Evolutionary conservation across 2,113 vertebrate species (phyloP), one percentile per base, ranked within the genome.

Genomic region (Plotosus lineatus): DNA sequence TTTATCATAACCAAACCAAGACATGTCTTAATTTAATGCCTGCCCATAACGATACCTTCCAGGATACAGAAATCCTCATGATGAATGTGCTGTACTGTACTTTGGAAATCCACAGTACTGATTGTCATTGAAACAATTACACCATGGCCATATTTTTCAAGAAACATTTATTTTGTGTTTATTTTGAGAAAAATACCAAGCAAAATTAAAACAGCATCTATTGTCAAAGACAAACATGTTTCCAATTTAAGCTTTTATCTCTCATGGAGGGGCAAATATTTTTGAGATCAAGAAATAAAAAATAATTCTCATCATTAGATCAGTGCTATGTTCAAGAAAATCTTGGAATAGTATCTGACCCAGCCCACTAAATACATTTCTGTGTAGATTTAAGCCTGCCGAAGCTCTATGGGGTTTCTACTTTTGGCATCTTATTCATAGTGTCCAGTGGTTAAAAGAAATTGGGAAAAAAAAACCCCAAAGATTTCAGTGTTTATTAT

Each of bases 61-160:
- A 12, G 28, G 19, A 50, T 3, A 17, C 6, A 50, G 26, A 26
- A 68, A 44, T 21, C 38, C 7, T 33, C 3, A 10, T 46, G 7
- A 28, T 48, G n/a, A 15, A 71, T n/a, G n/a, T n/a, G n/a, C 14
- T 51, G 69, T 11, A 9, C 26, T 73, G 50, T 33, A 73, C 46
- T 28, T 73, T 33, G 46, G 33, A 51, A 73, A 68, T 23, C 28
- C 0, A 33, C 8, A 72, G 46, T 51, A 31, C 69, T 73, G 69
- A 73, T 73, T 33, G 51, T 3, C 1, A 51, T 73, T 73, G 69
- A 51, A n/a, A 73, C 51, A 73, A 73, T 73, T 51, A 73, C 23
- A 73, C 46, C 69, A 33, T 48, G 44, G 33, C 44, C 26, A 33
- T 73, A 36, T 73, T 23, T 12, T 73, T 17, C 33, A 33, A 73